Percentiles rank a stretch among this genome's conserved stretches.
Conservation (phyloP, 1,140 invertebrate species). For the Ephestia elutella region DNA sequence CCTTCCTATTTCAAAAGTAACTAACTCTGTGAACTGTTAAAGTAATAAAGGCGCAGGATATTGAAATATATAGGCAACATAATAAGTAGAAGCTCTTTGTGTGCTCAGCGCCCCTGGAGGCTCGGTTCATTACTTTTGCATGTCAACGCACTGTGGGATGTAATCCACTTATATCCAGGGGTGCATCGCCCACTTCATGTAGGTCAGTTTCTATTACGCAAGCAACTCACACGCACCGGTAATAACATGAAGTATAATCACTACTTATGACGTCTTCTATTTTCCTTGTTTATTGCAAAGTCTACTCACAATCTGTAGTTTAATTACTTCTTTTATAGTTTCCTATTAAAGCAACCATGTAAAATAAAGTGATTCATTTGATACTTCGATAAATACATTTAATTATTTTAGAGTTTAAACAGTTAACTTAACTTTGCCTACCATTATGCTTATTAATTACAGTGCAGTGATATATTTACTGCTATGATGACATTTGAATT, state of each 20-base stretch:
- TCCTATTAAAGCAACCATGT: too few species aligned
- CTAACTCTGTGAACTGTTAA: too few species aligned
- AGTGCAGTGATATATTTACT: too few species aligned
- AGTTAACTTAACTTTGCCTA: too few species aligned
- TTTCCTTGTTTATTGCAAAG: background rate
- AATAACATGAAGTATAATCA: background rate
- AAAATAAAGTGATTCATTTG: too few species aligned
- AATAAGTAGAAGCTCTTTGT: background rate
- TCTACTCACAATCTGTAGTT: too few species aligned
- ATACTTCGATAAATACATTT: too few species aligned
- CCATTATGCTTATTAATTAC: too few species aligned
- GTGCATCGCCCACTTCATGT: constrained; percentile 57
- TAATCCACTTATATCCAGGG: constrained; percentile 38
- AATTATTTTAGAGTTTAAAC: too few species aligned
- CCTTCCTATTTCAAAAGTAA: background rate
- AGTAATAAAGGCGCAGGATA: background rate
- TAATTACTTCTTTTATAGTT: background rate
- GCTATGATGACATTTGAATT: too few species aligned
- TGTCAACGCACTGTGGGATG: constrained; percentile 31
- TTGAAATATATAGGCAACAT: background rate
- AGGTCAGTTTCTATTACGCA: constrained; percentile 50
- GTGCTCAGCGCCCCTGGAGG: background rate
- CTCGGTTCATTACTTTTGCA: constrained; percentile 22
- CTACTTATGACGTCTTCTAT: too few species aligned
- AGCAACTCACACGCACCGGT: constrained; percentile 10